Evolutionary conservation across 2,113 vertebrate genomes (phyloP).

Genomic region (Parotia lawesii): DNA sequence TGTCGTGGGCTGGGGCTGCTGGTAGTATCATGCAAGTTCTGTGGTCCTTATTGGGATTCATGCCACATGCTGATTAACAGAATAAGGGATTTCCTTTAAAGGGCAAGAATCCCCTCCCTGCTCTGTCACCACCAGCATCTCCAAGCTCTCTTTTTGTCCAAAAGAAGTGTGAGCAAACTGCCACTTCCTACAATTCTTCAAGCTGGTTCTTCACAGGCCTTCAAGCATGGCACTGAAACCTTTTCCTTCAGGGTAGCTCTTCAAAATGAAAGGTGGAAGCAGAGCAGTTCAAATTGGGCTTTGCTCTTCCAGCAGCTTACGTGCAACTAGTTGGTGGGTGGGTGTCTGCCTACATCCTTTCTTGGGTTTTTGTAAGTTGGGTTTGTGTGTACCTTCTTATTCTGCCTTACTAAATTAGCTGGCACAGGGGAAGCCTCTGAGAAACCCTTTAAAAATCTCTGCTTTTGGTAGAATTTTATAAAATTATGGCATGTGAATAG

Average conservation of each 20-base stretch:
- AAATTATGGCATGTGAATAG: background rate
- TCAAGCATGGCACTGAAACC: background rate
- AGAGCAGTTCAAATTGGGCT: background rate
- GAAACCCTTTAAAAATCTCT: background rate
- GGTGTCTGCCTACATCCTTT: background rate
- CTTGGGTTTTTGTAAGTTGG: background rate
- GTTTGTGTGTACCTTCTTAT: background rate
- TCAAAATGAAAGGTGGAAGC: background rate
- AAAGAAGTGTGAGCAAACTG: background rate
- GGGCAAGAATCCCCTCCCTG: background rate
- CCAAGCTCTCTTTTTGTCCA: background rate
- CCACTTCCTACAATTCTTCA: background rate
- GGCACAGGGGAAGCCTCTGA: conserved; percentile 45
- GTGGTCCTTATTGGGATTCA: background rate
- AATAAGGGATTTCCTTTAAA: background rate
- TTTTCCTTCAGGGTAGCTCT: background rate
- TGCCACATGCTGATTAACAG: background rate
- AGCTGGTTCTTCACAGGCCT: background rate
- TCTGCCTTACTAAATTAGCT: conserved; percentile 43
- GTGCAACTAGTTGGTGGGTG: background rate
- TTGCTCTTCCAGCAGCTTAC: background rate
- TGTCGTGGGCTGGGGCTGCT: background rate
- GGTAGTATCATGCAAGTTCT: background rate
- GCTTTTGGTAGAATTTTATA: background rate
- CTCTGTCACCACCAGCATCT: background rate